phyloP scores from a whole-genome alignment of 2,888 invertebrate genomes.

The Monoplex corrugatus region DNA sequence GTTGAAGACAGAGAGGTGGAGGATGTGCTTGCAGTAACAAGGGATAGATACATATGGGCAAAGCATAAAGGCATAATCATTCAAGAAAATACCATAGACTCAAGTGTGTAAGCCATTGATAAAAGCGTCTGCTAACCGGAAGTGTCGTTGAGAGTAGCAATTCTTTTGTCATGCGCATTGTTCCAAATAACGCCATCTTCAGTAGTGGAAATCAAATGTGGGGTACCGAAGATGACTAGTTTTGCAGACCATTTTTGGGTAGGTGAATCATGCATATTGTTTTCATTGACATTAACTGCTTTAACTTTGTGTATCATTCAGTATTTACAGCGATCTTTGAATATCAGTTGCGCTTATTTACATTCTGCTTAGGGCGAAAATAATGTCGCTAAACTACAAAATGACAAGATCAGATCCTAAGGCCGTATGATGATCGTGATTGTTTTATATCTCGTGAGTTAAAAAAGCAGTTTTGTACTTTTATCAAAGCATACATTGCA shows the following conservation, averaged over 20 bases:
- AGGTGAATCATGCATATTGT: constrained; percentile 50
- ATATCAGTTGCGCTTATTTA: neutral
- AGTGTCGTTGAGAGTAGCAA: constrained; percentile 36
- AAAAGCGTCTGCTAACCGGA: constrained; percentile 30
- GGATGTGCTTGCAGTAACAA: neutral
- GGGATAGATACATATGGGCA: too few relatives aligned
- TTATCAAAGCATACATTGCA: neutral
- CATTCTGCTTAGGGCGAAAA: neutral
- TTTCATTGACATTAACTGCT: neutral
- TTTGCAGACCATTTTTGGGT: constrained; percentile 80
- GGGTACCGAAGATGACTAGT: constrained; percentile 66
- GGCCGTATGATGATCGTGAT: neutral
- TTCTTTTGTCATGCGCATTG: constrained; percentile 71
- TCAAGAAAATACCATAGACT: neutral
- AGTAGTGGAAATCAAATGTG: constrained; percentile 55
- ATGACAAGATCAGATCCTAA: neutral
- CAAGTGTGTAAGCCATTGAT: neutral
- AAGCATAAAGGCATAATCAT: neutral
- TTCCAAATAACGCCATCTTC: constrained; percentile 77
- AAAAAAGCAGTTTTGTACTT: neutral
- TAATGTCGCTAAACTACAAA: constrained; percentile 5
- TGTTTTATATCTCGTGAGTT: neutral
- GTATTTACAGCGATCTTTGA: neutral
- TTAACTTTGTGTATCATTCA: neutral
- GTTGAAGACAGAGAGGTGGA: neutral